Conservation (phyloP, 2,797 vertebrate species). For the Melopsittacus undulatus region DNA sequence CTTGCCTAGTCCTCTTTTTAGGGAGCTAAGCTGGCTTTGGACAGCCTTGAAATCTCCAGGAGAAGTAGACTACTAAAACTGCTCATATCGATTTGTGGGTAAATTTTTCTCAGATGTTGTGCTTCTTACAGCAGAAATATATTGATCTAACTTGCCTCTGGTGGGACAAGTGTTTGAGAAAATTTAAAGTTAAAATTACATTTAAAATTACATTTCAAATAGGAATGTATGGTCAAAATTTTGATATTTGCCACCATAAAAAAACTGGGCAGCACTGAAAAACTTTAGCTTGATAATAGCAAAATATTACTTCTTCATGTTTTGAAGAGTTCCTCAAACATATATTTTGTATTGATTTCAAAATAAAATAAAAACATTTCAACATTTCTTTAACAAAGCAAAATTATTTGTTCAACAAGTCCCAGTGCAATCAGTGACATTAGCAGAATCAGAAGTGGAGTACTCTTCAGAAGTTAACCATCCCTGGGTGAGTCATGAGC, state of each 20-base stretch:
- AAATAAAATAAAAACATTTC: background rate
- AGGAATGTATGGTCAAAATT: background rate
- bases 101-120: background rate
- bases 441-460: background rate
- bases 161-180: background rate
- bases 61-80: background rate
- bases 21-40: background rate
- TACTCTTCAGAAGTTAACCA: background rate
- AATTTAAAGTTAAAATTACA: background rate
- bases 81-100: background rate
- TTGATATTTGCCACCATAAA: background rate
- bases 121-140: background rate
- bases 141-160: background rate
- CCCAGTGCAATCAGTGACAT: background rate
- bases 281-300: background rate
- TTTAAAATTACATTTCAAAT: background rate
- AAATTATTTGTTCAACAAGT: background rate
- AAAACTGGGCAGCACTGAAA: background rate
- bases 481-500: background rate
- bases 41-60: background rate
- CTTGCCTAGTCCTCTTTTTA: background rate
- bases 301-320: background rate
- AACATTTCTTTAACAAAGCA: background rate
- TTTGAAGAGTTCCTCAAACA: background rate
- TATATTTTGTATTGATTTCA: background rate